Conservation (phyloP, 2,888 invertebrate species). For the Lasioglossum morio region DNA sequence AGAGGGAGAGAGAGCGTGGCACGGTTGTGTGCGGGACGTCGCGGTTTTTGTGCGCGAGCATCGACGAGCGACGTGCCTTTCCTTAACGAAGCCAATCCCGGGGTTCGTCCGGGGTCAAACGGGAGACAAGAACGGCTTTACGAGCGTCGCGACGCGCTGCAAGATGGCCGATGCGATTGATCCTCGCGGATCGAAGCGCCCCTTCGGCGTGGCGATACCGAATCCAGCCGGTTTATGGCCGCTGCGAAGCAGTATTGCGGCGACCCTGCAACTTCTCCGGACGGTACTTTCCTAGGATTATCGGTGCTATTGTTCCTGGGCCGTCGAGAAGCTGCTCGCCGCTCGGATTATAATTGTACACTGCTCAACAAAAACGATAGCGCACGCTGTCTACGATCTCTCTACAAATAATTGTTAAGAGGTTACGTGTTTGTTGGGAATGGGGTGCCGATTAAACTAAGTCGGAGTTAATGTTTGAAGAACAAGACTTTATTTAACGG, state of each 20-base stretch:
- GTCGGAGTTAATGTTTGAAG: too few relatives aligned
- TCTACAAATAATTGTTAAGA: too few relatives aligned
- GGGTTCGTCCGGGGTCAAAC: slow-evolving; percentile 76
- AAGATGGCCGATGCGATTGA: slow-evolving; percentile 62
- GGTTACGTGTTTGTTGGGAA: too few relatives aligned
- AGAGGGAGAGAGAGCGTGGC: not conserved
- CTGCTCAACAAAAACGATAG: not conserved
- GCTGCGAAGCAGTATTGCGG: slow-evolving; percentile 4
- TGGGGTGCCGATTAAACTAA: too few relatives aligned
- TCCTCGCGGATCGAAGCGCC: slow-evolving; percentile 23
- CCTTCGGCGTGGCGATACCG: not conserved
- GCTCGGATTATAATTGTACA: not conserved
- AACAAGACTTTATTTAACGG: too few relatives aligned
- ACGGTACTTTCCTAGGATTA: not conserved
- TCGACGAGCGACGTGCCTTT: slow-evolving; percentile 67
- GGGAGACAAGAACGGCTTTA: slow-evolving; percentile 55
- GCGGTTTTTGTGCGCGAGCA: slow-evolving; percentile 43
- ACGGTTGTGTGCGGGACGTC: not conserved
- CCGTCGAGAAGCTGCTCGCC: not conserved
- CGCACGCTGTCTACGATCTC: not conserved
- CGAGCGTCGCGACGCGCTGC: slow-evolving; percentile 32
- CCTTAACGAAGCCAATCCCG: slow-evolving; percentile 79
- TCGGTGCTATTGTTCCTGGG: not conserved
- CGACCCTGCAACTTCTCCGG: not conserved
- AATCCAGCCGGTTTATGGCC: not conserved